Conservation (phyloP, 2,888 invertebrate species). For the Sminthurinus aureus region DNA sequence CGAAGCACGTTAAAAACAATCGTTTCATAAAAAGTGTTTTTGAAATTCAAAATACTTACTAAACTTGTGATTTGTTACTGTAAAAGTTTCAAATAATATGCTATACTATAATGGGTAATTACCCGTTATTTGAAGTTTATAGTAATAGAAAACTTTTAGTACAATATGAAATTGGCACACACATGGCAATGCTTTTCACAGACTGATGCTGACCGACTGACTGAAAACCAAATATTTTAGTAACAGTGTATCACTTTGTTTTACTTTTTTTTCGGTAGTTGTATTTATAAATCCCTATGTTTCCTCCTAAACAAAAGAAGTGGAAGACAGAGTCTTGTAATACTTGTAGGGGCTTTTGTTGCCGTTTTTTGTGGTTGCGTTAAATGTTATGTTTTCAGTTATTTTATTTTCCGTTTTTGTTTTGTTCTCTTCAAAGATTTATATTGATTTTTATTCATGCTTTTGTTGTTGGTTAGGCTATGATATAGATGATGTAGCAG, state of each 20-base stretch:
- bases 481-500: conserved; percentile 53
- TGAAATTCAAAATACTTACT: no score
- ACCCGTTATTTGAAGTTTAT: no score
- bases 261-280: not conserved
- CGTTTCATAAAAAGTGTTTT: no score
- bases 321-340: not conserved
- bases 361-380: conserved; percentile 17
- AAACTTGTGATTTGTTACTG: no score
- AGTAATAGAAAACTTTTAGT: no score
- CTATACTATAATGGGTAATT: no score
- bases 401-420: not conserved
- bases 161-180: no score
- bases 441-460: conserved; percentile 50
- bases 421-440: conserved; percentile 29
- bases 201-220: not conserved
- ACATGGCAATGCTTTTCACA: not conserved
- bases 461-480: conserved; percentile 58
- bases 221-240: not conserved
- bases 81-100: no score
- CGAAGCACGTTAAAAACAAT: no score
- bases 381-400: not conserved
- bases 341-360: conserved; percentile 31
- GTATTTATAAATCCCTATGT: not conserved
- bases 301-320: not conserved
- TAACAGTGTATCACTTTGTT: not conserved